A percentile compares a stretch with the other conserved stretches of the same genome.
These are phyloP conservation scores for Ophion slaviceki DNA, from an alignment of 2,888 invertebrate species.

Conservation along the genomic window DNA sequence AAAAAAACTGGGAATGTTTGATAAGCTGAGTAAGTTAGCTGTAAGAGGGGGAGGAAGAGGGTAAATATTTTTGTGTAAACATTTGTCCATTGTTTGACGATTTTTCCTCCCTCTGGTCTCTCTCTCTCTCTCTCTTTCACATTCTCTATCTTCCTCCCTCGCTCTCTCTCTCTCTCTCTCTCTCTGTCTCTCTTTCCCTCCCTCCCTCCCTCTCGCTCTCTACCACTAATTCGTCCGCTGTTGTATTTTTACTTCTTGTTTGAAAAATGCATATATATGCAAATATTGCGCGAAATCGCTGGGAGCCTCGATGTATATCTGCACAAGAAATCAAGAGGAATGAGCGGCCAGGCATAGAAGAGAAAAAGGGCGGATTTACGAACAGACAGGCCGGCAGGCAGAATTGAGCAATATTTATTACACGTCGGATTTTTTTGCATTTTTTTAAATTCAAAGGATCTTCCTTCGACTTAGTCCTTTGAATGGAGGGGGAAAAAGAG, in stretches of 20 bases:
- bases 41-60: too few relatives aligned
- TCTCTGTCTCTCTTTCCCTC: background rate
- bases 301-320: background rate
- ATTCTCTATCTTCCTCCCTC: background rate
- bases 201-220: slow-evolving; percentile 4
- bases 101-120: too few relatives aligned
- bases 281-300: slow-evolving; percentile 59
- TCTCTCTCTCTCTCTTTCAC: background rate
- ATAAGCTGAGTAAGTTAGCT: too few relatives aligned
- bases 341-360: background rate
- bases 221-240: background rate
- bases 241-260: background rate
- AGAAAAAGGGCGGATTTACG: background rate
- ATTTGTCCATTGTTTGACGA: too few relatives aligned
- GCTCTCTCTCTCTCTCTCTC: slow-evolving; percentile 7
- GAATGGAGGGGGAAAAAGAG: background rate
- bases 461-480: background rate
- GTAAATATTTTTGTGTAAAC: too few relatives aligned
- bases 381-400: background rate
- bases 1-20: too few relatives aligned
- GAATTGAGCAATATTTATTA: background rate
- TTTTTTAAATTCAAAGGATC: background rate
- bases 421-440: background rate
- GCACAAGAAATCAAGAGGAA: too few relatives aligned
- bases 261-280: slow-evolving; percentile 54